Conservation (phyloP, 2,888 invertebrate genomes). For the Caenorhabditis afra region DNA sequence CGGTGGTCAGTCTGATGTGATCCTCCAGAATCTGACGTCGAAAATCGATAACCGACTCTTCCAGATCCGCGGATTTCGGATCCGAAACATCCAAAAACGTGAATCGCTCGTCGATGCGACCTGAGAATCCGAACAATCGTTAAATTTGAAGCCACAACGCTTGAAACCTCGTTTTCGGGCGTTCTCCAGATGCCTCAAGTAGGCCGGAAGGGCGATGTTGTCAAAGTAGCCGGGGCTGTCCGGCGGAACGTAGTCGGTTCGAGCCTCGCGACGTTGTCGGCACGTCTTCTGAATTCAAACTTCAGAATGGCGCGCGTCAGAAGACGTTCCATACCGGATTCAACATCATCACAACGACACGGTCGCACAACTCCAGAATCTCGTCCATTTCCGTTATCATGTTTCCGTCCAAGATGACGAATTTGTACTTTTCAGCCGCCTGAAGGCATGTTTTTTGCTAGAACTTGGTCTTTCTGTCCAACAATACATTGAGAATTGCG, state of each 20-base stretch:
- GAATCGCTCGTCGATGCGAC: constrained; percentile 44
- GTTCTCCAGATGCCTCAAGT: constrained; percentile 82
- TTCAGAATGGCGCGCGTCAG: no score
- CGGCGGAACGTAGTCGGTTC: constrained; percentile 87
- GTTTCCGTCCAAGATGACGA: constrained; percentile 77
- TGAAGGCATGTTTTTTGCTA: constrained; percentile 10
- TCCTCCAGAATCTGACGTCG: constrained; percentile 58
- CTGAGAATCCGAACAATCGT: constrained; percentile 18
- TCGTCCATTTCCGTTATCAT: constrained; percentile 76
- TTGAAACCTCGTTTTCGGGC: constrained; percentile 62
- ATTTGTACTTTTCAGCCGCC: constrained; percentile 52
- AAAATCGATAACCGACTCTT: constrained; percentile 51
- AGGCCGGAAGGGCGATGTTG: constrained; percentile 87
- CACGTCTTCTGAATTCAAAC: constrained; percentile 72
- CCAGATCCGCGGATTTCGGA: constrained; percentile 44
- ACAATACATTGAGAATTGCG: constrained; percentile 26
- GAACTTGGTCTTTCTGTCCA: background rate
- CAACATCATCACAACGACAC: constrained; percentile 74
- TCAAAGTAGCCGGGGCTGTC: constrained; percentile 90
- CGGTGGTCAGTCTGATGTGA: constrained; percentile 67
- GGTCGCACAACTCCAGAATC: constrained; percentile 65
- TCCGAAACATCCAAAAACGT: constrained; percentile 68
- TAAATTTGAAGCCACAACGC: background rate
- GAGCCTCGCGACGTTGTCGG: constrained; percentile 64
- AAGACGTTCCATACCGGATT: constrained; percentile 60